Evolutionary conservation across 2,888 invertebrate genomes (phyloP).

Genomic region (Pseudococcus viburni): DNA sequence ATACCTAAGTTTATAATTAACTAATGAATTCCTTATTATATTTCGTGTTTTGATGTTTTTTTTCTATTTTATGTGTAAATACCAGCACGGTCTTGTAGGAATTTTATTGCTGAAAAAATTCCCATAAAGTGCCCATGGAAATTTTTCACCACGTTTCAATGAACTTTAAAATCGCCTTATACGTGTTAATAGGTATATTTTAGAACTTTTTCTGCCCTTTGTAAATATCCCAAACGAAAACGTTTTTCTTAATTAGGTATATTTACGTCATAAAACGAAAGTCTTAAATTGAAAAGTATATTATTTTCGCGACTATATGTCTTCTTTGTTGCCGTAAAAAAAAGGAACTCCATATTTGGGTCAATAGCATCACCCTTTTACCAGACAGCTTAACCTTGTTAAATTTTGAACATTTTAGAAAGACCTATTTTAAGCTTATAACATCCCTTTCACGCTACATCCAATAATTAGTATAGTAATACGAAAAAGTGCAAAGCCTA

Average conservation of each 20-base stretch:
- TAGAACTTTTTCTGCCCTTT: not conserved
- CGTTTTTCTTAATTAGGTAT: not conserved
- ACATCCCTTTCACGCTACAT: slow-evolving; percentile 39
- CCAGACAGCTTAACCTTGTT: slow-evolving; percentile 31
- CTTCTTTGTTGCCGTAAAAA: not conserved
- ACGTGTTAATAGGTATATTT: not conserved
- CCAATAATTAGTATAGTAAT: slow-evolving; percentile 40
- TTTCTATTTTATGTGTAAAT: too few species aligned
- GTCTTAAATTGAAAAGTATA: not conserved
- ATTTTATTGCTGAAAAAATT: too few species aligned
- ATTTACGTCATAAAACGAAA: not conserved
- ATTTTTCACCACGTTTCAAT: not conserved
- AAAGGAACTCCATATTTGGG: not conserved
- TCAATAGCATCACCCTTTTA: slow-evolving; percentile 18
- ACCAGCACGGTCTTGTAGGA: too few species aligned
- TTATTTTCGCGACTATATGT: slow-evolving; percentile 14
- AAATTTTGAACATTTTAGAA: slow-evolving; percentile 47
- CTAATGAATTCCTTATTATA: too few species aligned
- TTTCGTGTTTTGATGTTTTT: too few species aligned
- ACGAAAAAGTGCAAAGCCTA: slow-evolving; percentile 30
- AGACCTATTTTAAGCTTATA: slow-evolving; percentile 41
- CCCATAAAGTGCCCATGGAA: not conserved
- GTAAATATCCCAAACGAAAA: not conserved
- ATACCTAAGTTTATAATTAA: too few species aligned
- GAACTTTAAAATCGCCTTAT: not conserved